Conservation (phyloP, 2,888 invertebrate species). For the Magallana nippona region DNA sequence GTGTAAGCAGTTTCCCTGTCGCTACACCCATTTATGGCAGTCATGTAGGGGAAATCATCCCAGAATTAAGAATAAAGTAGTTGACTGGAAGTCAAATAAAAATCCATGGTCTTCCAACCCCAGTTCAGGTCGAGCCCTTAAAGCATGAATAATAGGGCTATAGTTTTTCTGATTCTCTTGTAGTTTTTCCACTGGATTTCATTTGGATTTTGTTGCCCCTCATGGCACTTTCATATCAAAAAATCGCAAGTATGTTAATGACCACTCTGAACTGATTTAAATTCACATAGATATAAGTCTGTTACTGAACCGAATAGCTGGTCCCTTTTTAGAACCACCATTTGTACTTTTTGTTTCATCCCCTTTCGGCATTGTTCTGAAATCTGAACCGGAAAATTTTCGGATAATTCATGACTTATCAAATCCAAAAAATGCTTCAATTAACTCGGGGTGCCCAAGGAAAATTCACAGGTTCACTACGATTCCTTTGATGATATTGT, state of each 20-base stretch:
- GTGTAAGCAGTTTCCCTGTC: too few relatives aligned
- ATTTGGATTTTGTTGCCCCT: too few relatives aligned
- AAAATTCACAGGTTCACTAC: conserved; percentile 20
- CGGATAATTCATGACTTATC: conserved; percentile 55
- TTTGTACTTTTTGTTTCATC: conserved; percentile 42
- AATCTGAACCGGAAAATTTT: conserved; percentile 38
- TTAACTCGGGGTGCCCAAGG: conserved; percentile 49
- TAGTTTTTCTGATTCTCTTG: too few relatives aligned
- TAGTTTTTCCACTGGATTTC: too few relatives aligned
- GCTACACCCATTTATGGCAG: too few relatives aligned
- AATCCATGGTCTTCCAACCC: conserved; percentile 45
- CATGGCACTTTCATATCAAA: too few relatives aligned
- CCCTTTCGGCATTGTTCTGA: conserved; percentile 49
- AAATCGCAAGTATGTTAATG: too few relatives aligned
- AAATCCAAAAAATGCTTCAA: conserved; percentile 43
- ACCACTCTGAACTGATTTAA: too few relatives aligned
- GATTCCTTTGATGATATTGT: not conserved
- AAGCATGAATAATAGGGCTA: too few relatives aligned
- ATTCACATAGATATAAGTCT: conserved; percentile 23
- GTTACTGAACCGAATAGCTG: not conserved
- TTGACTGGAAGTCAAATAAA: conserved; percentile 32
- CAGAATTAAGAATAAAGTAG: conserved; percentile 41
- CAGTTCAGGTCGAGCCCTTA: not conserved
- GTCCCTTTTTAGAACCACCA: conserved; percentile 35
- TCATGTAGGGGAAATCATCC: conserved; percentile 8